A percentile compares a stretch with the other conserved stretches of the same genome.
Evolutionary conservation across 2,113 vertebrate genomes (phyloP).

Genomic region (Thryonomys swinderianus): DNA sequence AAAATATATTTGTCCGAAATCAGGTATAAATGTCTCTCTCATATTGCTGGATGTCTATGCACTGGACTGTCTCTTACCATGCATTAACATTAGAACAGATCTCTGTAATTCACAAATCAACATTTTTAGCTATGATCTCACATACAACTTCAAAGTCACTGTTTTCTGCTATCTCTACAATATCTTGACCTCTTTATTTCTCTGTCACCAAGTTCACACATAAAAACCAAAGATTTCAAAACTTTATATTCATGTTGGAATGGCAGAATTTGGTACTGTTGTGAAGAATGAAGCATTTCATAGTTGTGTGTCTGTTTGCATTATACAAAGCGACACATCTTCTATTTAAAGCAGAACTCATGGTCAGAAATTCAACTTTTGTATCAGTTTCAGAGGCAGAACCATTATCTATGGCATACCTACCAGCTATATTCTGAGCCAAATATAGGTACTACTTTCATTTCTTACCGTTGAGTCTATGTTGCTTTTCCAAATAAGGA

Average conservation of each 20-base stretch:
- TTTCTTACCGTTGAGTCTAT: neutral
- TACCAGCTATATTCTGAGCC: neutral
- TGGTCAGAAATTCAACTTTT: neutral
- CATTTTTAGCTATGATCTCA: neutral
- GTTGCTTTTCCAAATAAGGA: neutral
- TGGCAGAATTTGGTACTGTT: neutral
- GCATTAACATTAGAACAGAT: neutral
- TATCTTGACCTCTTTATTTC: neutral
- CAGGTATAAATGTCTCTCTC: neutral
- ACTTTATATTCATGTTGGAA: neutral
- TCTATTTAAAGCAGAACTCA: neutral
- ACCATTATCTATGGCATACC: neutral
- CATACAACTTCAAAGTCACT: neutral
- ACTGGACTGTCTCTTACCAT: neutral
- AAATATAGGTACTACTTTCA: neutral
- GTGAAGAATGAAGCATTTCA: neutral
- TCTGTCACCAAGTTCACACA: neutral
- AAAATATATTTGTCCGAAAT: neutral
- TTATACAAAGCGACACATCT: neutral
- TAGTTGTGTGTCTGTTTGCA: neutral
- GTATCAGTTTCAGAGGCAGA: neutral
- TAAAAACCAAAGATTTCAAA: neutral
- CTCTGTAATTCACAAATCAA: neutral
- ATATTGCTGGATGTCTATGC: neutral
- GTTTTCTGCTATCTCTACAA: neutral